Conservation (phyloP, 2,113 vertebrate genomes). For the Connochaetes taurinus region DNA sequence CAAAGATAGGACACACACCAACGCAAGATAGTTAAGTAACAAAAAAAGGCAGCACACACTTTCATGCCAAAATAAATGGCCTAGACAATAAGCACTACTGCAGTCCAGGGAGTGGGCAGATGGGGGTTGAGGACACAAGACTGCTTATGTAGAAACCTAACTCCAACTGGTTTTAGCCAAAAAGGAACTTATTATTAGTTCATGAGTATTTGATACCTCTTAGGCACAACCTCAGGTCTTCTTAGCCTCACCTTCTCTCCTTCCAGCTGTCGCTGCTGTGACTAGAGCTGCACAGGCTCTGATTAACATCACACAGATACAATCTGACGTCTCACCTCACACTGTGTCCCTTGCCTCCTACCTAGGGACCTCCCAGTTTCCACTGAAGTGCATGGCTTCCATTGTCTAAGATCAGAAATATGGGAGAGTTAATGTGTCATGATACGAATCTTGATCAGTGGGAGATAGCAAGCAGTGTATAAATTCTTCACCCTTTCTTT, state of each 20-base stretch:
- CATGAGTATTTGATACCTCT: neutral
- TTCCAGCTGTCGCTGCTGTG: neutral
- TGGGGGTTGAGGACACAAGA: neutral
- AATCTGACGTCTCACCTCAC: neutral
- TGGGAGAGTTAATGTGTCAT: neutral
- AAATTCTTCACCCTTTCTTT: neutral
- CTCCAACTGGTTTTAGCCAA: neutral
- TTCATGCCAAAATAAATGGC: neutral
- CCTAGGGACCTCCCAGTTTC: neutral
- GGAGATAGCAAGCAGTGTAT: neutral
- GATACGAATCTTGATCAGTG: neutral
- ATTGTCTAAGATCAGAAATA: neutral
- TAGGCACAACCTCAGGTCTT: neutral
- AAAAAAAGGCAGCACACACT: neutral
- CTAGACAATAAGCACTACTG: neutral
- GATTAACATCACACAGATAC: neutral
- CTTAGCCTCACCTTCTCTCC: neutral
- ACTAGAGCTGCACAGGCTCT: neutral
- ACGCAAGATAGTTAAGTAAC: neutral
- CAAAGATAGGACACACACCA: neutral
- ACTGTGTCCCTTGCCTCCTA: neutral
- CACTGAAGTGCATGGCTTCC: neutral
- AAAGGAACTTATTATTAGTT: conserved; percentile 9
- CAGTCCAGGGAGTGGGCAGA: neutral
- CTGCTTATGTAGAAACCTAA: neutral